Base-by-base conservation (phyloP, 2,888 invertebrate genomes). In the Chouioia cunea region DNA sequence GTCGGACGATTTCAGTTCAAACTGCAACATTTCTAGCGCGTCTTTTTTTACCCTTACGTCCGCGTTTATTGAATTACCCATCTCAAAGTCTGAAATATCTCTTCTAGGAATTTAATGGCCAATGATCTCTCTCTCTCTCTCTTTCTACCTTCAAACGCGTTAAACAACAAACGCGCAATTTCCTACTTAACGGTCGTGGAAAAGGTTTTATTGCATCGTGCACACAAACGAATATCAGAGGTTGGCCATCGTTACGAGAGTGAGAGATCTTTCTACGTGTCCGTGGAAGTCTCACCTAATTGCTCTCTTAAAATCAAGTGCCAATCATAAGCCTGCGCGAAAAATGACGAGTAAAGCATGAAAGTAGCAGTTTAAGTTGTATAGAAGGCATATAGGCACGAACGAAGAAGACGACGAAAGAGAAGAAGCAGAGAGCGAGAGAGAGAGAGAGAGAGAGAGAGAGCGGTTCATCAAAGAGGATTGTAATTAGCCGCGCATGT, bases 401-500 rank as follows among this genome's bases (percentile, higher is more conserved):
- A 50, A 56, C 44, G 57, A 22, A n/a, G 57, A 47, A 23, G 57
- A 36, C 15, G 50, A 48, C 20, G 48, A 18, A 16, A 4, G 15
- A 15, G 50, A 2, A 15, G n/a, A 50, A 60, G 63, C 53, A 46
- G 50, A 56, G 46, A 53, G 59, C 36, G 20, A 15, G 15, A 46
- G 59, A 62, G 20, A 47, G 58, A 52, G n/a, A 47, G 62, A 64
- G 57, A 53, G 52, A 56, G 36, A 50, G 54, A 60, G 53, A 48
- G 48, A 47, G 71, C 64, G 74, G 72, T 77, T 77, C 78, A 76
- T 81, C 81, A 81, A 81, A 81, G 80, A 68, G 74, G 76, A 80
- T 77, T 80, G 81, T 81, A 81, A 81, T 81, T 81, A 81, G 81
- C 80, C 77, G 80, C 78, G 81, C 81, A 81, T 81, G 80, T 80